Conservation (phyloP, 2,797 vertebrate genomes). For the Muscicapa comitata region DNA sequence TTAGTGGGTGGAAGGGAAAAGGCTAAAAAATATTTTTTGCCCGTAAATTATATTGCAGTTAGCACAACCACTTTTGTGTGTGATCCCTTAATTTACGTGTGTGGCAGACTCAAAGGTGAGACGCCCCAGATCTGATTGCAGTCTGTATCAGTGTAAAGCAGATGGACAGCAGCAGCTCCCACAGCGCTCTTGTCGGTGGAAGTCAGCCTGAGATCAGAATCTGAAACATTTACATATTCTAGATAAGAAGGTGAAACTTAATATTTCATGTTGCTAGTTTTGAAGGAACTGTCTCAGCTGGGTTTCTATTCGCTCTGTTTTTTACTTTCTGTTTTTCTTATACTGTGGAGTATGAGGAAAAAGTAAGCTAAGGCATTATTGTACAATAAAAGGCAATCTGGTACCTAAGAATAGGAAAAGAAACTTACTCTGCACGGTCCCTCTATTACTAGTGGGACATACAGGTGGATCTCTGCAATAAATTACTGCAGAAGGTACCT, state of each 20-base stretch:
- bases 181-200: rapidly evolving
- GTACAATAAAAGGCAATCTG: not conserved
- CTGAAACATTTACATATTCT: not conserved
- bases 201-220: not conserved
- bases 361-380: not conserved
- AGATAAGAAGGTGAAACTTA: constrained; percentile 14
- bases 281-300: not conserved
- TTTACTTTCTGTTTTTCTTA: not conserved
- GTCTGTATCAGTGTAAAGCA: not conserved
- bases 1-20: not conserved
- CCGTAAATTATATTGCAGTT: not conserved
- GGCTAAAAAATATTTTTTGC: not conserved
- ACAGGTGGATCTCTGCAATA: not conserved
- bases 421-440: not conserved
- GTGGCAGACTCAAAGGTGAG: not conserved
- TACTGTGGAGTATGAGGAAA: not conserved
- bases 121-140: not conserved
- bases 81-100: not conserved
- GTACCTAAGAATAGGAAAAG: not conserved
- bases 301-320: not conserved
- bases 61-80: not conserved
- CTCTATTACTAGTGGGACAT: not conserved
- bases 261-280: not conserved
- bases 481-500: not conserved
- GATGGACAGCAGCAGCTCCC: not conserved